phyloP scores from a whole-genome alignment of 2,113 vertebrate species.

The Gymnarchus niloticus region DNA sequence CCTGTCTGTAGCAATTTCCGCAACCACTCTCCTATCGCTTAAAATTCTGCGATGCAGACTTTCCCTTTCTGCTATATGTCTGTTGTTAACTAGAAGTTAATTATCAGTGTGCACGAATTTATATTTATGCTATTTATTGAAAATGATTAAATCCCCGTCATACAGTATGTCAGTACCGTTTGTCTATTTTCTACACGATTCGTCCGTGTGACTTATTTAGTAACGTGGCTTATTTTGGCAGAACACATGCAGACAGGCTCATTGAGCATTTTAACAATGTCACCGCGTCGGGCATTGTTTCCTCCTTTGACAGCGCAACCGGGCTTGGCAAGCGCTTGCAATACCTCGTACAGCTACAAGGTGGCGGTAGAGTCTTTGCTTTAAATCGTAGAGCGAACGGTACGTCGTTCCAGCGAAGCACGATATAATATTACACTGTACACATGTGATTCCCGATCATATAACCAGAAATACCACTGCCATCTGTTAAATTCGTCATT shows the following conservation, averaged over 20 bases:
- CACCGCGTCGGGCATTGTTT: not conserved
- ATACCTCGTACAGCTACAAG: slow-evolving; percentile 8
- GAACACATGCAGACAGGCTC: not conserved
- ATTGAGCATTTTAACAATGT: not conserved
- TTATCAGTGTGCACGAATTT: too few relatives aligned
- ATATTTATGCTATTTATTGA: not conserved
- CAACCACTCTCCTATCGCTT: not conserved
- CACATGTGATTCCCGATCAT: not conserved
- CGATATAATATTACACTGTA: not conserved
- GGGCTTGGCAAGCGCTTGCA: not conserved
- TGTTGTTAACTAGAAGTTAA: too few relatives aligned
- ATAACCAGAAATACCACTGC: not conserved
- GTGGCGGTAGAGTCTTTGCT: slow-evolving; percentile 19
- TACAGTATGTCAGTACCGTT: too few relatives aligned
- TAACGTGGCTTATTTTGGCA: not conserved
- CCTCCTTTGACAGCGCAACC: not conserved
- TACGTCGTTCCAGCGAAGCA: not conserved
- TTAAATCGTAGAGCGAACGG: not conserved
- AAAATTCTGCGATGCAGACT: not conserved
- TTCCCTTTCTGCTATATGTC: not conserved
- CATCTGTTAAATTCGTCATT: not conserved
- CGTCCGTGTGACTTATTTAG: not conserved
- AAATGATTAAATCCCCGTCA: not conserved
- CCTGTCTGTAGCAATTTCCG: not conserved
- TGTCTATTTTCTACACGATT: too few relatives aligned